These are phyloP conservation scores for Bolinopsis microptera DNA, from an alignment of 37 sponge, comb jelly and placozoan species.

Conservation along the genomic window DNA sequence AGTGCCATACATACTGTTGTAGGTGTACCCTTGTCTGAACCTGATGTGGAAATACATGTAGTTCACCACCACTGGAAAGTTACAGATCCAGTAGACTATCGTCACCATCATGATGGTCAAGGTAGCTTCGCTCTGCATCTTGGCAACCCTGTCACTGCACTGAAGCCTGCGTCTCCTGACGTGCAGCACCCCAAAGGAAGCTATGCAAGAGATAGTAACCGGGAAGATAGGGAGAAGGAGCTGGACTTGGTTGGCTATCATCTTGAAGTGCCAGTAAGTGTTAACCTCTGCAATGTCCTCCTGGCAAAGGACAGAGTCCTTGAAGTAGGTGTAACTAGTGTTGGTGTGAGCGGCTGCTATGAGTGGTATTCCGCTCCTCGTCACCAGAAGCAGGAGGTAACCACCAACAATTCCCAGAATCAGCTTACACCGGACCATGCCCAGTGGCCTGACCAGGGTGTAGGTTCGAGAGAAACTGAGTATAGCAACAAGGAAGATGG, in stretches of 20 bases:
- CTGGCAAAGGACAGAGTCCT: background rate
- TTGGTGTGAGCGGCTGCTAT: background rate
- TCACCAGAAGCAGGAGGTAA: background rate
- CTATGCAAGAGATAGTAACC: background rate
- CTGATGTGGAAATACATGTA: constrained; percentile 1
- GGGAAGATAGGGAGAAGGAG: constrained; percentile 13
- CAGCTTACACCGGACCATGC: background rate
- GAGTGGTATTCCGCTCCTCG: background rate
- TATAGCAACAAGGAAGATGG: background rate
- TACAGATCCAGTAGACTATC: constrained; percentile 26
- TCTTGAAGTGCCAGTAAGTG: background rate
- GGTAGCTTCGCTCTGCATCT: background rate
- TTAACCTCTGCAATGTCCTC: background rate
- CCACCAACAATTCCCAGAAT: background rate
- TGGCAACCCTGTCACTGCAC: background rate
- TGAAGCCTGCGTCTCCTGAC: background rate
- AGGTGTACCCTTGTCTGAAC: background rate
- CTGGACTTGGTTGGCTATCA: constrained; percentile 3
- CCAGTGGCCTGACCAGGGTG: background rate
- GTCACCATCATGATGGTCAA: background rate
- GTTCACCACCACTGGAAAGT: constrained; percentile 47
- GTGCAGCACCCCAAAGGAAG: background rate
- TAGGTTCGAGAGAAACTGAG: constrained; percentile 2
- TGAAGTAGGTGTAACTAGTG: background rate
- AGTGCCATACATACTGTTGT: background rate